These are phyloP conservation scores for Pogonus chalceus DNA, from an alignment of 1,140 invertebrate genomes.

Conservation along the genomic window DNA sequence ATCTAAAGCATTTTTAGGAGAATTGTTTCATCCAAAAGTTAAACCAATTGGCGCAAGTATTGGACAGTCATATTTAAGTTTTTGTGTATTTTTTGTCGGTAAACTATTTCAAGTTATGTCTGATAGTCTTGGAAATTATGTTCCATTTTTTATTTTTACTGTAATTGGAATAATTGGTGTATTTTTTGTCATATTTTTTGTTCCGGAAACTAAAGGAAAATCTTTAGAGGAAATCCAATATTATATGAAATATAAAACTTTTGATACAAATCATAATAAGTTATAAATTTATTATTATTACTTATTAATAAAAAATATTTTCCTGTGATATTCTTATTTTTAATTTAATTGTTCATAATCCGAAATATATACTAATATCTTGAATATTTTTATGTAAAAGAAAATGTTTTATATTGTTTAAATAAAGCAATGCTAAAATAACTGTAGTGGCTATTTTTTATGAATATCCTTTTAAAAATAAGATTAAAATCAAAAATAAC, in stretches of 20 bases:
- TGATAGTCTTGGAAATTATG: not conserved
- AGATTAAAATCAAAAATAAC: too few relatives aligned
- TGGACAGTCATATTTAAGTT: not conserved
- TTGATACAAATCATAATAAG: not conserved
- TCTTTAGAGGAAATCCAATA: not conserved
- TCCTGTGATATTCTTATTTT: too few relatives aligned
- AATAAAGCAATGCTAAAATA: too few relatives aligned
- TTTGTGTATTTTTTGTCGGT: not conserved
- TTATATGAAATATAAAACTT: not conserved
- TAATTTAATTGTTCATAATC: too few relatives aligned
- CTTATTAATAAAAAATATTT: not conserved
- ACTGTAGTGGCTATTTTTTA: too few relatives aligned
- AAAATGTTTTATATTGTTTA: too few relatives aligned
- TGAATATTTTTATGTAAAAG: too few relatives aligned
- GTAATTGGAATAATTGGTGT: not conserved
- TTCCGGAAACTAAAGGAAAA: not conserved
- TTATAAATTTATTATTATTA: not conserved
- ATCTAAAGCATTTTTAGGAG: not conserved
- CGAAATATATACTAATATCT: too few relatives aligned
- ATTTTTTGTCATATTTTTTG: not conserved
- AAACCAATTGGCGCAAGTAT: not conserved
- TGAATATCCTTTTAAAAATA: too few relatives aligned
- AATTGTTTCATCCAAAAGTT: not conserved
- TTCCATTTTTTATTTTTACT: not conserved
- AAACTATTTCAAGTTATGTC: not conserved